Evolutionary conservation across 2,888 invertebrate genomes (phyloP).

Genomic region (Ptychoptera albimana): DNA sequence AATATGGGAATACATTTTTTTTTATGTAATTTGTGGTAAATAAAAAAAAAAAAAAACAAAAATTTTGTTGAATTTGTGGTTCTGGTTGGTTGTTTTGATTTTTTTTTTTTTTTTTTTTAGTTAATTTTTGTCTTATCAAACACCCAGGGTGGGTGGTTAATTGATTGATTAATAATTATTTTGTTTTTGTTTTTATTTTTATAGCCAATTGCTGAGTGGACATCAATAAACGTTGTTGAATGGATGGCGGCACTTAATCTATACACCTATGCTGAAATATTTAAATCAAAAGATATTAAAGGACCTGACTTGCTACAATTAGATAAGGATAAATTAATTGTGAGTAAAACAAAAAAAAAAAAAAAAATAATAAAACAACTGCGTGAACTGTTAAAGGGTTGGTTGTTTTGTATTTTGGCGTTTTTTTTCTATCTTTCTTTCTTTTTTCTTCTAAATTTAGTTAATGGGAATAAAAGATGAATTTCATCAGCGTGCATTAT

Average conservation of each 20-base stretch:
- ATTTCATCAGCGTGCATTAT: conserved; percentile 51
- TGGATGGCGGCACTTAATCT: conserved; percentile 62
- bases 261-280: conserved; percentile 52
- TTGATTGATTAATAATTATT: no score
- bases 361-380: no score
- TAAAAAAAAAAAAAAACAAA: no score
- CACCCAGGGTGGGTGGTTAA: no score
- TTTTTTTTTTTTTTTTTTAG: no score
- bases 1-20: no score
- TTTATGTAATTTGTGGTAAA: no score
- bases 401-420: no score
- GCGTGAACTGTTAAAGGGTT: no score
- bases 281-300: conserved; percentile 52
- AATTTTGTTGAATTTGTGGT: no score
- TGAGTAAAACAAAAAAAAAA: conserved; percentile 23
- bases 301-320: conserved; percentile 47
- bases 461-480: conserved; percentile 60
- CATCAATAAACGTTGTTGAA: conserved; percentile 49
- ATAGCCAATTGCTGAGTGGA: conserved; percentile 55
- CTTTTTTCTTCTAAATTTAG: conserved; percentile 29
- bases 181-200: conserved; percentile 19
- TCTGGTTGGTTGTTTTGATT: no score
- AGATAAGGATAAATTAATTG: conserved; percentile 49
- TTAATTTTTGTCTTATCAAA: no score
- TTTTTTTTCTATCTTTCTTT: neutral